These are phyloP conservation scores for Bombus breviceps DNA, from an alignment of 1,140 invertebrate genomes.

Conservation along the genomic window DNA sequence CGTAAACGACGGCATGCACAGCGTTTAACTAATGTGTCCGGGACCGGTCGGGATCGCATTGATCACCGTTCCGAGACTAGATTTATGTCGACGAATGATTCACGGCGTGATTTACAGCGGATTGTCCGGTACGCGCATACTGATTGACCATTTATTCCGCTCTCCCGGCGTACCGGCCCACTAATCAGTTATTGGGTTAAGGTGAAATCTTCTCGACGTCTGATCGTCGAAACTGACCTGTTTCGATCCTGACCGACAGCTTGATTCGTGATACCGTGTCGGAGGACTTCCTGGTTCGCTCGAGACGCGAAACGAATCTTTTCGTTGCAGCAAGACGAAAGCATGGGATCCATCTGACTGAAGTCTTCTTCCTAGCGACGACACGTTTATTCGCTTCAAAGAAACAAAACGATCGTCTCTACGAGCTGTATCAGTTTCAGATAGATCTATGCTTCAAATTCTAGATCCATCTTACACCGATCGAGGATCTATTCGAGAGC, in stretches of 20 bases:
- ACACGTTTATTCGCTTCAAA: too few relatives aligned
- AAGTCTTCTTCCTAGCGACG: too few relatives aligned
- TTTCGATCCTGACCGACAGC: neutral
- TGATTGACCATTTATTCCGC: constrained; percentile 72
- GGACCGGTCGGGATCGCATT: constrained; percentile 55
- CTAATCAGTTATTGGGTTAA: constrained; percentile 70
- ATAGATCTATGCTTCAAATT: too few relatives aligned
- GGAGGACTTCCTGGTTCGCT: too few relatives aligned
- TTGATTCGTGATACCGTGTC: neutral
- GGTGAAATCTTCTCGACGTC: constrained; percentile 55
- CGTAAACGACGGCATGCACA: constrained; percentile 53
- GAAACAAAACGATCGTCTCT: too few relatives aligned
- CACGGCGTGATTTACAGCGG: constrained; percentile 74
- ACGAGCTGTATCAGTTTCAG: too few relatives aligned
- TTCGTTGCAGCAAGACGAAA: too few relatives aligned
- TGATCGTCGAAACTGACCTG: neutral
- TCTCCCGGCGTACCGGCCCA: constrained; percentile 41
- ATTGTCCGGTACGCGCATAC: constrained; percentile 64
- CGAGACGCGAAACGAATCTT: too few relatives aligned
- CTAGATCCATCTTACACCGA: too few relatives aligned
- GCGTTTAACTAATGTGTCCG: constrained; percentile 62
- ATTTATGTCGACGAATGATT: constrained; percentile 74
- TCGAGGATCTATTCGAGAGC: too few relatives aligned
- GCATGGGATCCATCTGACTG: too few relatives aligned
- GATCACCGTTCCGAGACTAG: constrained; percentile 56